Evolutionary conservation across 1,140 invertebrate species (phyloP), one percentile per base, ranked within the genome.

Genomic region (Drosophila triauraria): DNA sequence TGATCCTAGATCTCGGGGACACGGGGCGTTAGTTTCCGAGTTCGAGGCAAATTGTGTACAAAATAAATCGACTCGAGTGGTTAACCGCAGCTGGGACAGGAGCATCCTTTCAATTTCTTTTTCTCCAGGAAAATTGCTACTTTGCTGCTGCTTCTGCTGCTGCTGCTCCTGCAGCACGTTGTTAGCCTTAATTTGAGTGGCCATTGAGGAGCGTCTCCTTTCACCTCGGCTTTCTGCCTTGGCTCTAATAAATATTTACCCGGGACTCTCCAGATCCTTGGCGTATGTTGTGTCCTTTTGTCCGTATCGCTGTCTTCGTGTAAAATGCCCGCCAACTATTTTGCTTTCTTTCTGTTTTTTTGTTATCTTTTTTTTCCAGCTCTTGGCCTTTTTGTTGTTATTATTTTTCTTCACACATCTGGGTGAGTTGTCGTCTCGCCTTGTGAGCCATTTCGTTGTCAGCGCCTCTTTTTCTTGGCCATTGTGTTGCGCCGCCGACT

Each of bases 141-240:
- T 88, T 88, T 84, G 25, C 63, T 43, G 17, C 35, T 46, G 51
- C 40, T 43, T 15, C 35, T 46, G 51, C 40, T 57, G 47, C 35
- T 40, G 59, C 17, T 53, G 57, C 38, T 76, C 46, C 53, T 75
- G 58, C 23, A 32, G 67, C 70, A 85, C 77, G 80, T 87, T 88
- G 83, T 87, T 87, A 87, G 86, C 80, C 83, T 80, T 87, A 87
- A 87, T 90, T 88, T 90, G 84, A 88, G 84, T 90, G 84, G 84
- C 85, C 81, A 88, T 87, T 84, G 84, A 88, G 77, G 44, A 69
- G 72, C 65, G 30, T 53, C 59, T 64, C 68, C 53, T 15, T 54
- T 54, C 27, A 46, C 25, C 46, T 75, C 5, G 54, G 51, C 51
- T 42, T 57, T 38, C 35, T 51, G 61, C 23, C 53, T 32, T 65